Conservation (phyloP, 2,113 vertebrate species). For the Oryzias woworae region DNA sequence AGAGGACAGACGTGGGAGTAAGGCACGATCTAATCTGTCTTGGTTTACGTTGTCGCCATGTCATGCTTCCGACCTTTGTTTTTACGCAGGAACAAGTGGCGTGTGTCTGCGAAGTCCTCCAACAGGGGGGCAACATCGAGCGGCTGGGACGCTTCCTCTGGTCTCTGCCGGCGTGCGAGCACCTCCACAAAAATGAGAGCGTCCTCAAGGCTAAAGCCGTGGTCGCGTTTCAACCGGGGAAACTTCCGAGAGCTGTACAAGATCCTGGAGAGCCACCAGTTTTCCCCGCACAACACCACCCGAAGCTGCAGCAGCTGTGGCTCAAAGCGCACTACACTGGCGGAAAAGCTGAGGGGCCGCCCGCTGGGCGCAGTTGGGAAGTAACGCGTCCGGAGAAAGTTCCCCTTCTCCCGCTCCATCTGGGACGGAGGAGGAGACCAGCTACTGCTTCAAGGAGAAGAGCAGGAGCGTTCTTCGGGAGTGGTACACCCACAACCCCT, state of each 20-base stretch:
- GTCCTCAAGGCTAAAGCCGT: slow-evolving; percentile 92
- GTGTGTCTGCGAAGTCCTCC: slow-evolving; percentile 90
- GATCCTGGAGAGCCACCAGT: slow-evolving; percentile 91
- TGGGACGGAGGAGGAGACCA: slow-evolving; percentile 94
- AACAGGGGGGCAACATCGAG: slow-evolving; percentile 92
- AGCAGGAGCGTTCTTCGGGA: slow-evolving; percentile 88
- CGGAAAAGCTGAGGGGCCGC: slow-evolving; percentile 89
- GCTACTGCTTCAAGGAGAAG: slow-evolving; percentile 94
- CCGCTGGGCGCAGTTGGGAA: slow-evolving; percentile 91
- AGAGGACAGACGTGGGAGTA: slow-evolving; percentile 60
- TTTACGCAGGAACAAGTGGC: slow-evolving; percentile 94
- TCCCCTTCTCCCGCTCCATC: slow-evolving; percentile 88
- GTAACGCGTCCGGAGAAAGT: slow-evolving; percentile 91
- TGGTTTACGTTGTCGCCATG: slow-evolving; percentile 76
- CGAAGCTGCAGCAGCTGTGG: slow-evolving; percentile 91
- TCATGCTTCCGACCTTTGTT: slow-evolving; percentile 93
- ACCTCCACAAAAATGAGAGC: slow-evolving; percentile 92
- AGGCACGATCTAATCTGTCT: slow-evolving; percentile 50
- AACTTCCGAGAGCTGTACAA: slow-evolving; percentile 93
- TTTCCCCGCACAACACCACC: slow-evolving; percentile 91
- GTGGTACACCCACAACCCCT: slow-evolving; percentile 94
- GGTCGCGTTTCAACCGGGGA: slow-evolving; percentile 88
- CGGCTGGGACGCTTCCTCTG: slow-evolving; percentile 90
- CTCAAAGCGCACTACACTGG: slow-evolving; percentile 91
- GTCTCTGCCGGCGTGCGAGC: slow-evolving; percentile 90